Evolutionary conservation across 2,113 vertebrate genomes (phyloP).

Genomic region (Riparia riparia): DNA sequence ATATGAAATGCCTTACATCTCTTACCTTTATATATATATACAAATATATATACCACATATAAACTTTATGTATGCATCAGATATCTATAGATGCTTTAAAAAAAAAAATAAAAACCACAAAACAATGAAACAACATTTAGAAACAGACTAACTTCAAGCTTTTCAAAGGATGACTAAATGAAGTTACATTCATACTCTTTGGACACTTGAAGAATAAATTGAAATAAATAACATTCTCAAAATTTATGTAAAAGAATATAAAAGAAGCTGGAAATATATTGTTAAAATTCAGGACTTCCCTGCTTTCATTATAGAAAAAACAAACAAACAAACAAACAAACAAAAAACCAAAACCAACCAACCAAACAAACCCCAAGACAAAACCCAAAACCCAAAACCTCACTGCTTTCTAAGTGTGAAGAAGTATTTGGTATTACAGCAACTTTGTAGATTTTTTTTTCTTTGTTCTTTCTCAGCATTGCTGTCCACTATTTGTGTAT

Average conservation of each 20-base stretch:
- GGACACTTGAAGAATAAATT: not conserved
- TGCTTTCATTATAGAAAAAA: not conserved
- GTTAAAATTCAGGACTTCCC: not conserved
- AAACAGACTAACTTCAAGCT: not conserved
- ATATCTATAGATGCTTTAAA: not conserved
- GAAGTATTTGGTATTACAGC: not conserved
- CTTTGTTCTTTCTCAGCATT: constrained; percentile 32
- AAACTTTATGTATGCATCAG: not conserved
- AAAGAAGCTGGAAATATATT: not conserved
- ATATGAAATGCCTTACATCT: not conserved
- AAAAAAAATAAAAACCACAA: not conserved
- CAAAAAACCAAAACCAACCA: no score
- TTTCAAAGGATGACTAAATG: not conserved
- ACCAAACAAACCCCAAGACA: no score
- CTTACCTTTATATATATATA: not conserved
- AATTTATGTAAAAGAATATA: not conserved
- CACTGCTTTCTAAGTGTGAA: not conserved
- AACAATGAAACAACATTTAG: not conserved
- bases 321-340: no score
- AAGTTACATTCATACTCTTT: not conserved
- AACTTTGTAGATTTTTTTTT: constrained; percentile 21
- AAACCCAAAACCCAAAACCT: not conserved
- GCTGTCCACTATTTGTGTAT: constrained; percentile 9
- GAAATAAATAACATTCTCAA: not conserved
- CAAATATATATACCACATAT: not conserved